Evolutionary conservation across 2,797 vertebrate genomes (phyloP).

Genomic region (Bradypus variegatus): DNA sequence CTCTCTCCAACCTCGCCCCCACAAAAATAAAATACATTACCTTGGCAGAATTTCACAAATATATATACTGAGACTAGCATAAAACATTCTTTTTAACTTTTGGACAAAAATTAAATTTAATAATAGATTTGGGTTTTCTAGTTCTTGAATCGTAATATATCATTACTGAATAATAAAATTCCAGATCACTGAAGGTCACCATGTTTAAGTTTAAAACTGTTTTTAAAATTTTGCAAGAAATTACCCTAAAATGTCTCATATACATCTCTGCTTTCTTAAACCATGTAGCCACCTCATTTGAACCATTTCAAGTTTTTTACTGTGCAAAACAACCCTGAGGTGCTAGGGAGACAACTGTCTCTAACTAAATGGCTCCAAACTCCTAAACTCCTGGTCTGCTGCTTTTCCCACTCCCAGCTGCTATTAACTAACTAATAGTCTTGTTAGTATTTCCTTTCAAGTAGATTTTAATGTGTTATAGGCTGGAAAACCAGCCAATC

Average conservation of each 20-base stretch:
- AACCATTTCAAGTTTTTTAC: not conserved
- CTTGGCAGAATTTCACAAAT: constrained; percentile 33
- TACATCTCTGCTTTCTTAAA: constrained; percentile 12
- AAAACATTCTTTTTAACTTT: constrained; percentile 38
- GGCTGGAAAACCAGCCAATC: not conserved
- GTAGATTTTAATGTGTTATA: not conserved
- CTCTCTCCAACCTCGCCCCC: not conserved
- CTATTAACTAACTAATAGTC: not conserved
- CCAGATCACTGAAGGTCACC: not conserved
- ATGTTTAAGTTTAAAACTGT: not conserved
- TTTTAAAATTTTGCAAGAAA: constrained; percentile 11
- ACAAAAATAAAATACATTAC: constrained; percentile 35
- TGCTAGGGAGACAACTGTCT: not conserved
- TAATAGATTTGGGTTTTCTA: constrained; percentile 34
- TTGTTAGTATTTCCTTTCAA: not conserved
- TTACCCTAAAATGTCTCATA: not conserved
- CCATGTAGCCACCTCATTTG: not conserved
- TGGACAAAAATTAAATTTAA: constrained; percentile 13
- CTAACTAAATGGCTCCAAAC: not conserved
- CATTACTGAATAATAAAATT: not conserved
- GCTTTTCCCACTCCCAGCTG: not conserved
- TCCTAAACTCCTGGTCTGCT: not conserved
- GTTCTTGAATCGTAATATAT: not conserved
- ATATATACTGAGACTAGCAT: not conserved
- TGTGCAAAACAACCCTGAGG: not conserved